Conservation (phyloP, 2,888 invertebrate species). For the Epinotia bilunana region DNA sequence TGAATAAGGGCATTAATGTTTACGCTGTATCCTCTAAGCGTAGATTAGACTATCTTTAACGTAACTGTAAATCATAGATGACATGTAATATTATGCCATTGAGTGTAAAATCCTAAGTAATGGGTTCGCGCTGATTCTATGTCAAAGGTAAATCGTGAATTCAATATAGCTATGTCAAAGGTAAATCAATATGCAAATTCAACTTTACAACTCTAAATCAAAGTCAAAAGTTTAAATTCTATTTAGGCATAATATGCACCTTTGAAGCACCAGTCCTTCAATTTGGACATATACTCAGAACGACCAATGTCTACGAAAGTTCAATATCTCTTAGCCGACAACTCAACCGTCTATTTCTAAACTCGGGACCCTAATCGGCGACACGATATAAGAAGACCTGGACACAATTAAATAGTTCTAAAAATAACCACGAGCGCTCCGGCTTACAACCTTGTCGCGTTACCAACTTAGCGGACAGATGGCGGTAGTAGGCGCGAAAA, state of each 20-base stretch:
- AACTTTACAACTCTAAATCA: neutral
- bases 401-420: constrained; percentile 51
- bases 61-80: neutral
- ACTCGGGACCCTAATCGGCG: constrained; percentile 30
- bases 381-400: constrained; percentile 42
- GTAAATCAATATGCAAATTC: neutral
- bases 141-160: neutral
- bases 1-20: too few species aligned
- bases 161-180: constrained; percentile 4
- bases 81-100: neutral
- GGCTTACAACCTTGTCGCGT: constrained; percentile 54
- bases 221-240: too few species aligned
- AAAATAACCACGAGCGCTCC: constrained; percentile 49
- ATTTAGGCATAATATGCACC: too few species aligned
- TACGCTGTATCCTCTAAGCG: neutral
- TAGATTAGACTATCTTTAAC: neutral
- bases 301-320: neutral
- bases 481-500: constrained; percentile 65
- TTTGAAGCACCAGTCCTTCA: too few species aligned
- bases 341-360: constrained; percentile 34
- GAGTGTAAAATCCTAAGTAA: neutral
- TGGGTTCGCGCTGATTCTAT: neutral
- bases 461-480: constrained; percentile 75
- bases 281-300: too few species aligned
- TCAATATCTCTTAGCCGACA: constrained; percentile 1